Evolutionary conservation across 2,113 vertebrate species (phyloP).

Genomic region (Dinomys branickii): DNA sequence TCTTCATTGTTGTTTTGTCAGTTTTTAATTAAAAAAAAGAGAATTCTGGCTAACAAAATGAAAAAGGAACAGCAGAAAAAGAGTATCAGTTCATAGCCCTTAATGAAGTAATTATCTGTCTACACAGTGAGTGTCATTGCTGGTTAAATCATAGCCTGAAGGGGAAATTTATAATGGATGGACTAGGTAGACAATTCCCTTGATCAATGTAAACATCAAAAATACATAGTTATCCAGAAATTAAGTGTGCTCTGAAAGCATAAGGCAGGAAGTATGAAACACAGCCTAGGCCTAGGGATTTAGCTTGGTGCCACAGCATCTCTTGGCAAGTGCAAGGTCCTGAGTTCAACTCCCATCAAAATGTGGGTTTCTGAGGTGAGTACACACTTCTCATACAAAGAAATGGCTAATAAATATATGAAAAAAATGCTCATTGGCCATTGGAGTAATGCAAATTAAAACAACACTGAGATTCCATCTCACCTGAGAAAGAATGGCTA

Average conservation of each 20-base stretch:
- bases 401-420: no score
- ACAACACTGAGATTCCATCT: no score
- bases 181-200: background rate
- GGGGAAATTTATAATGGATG: background rate
- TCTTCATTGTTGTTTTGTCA: no score
- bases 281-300: background rate
- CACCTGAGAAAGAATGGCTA: no score
- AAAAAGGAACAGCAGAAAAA: background rate
- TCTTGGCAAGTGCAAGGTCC: no score
- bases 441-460: no score
- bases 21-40: no score
- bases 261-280: background rate
- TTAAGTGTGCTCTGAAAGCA: background rate
- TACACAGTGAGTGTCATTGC: background rate
- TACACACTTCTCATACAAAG: no score
- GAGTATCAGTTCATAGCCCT: background rate
- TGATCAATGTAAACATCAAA: background rate
- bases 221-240: background rate
- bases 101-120: background rate
- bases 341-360: no score
- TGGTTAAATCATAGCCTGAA: background rate
- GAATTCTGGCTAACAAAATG: background rate
- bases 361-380: no score
- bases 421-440: no score
- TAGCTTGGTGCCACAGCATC: no score